Percentiles rank a stretch among this genome's conserved stretches.
Evolutionary conservation across 2,888 invertebrate species (phyloP).

Genomic region (Magallana nippona): DNA sequence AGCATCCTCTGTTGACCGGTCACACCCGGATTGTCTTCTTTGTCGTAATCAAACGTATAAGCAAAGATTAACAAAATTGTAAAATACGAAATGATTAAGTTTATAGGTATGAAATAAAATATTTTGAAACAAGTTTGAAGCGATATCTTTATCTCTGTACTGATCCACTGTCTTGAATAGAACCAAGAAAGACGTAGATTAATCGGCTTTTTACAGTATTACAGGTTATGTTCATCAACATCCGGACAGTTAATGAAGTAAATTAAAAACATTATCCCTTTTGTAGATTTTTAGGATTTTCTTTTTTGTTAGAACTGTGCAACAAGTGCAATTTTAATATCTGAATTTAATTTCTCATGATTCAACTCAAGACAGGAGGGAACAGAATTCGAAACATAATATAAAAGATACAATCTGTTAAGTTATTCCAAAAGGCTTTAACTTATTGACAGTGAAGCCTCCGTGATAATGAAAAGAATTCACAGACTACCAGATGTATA

Average conservation of each 20-base stretch:
- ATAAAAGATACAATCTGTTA: background rate
- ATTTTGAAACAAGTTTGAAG: no score
- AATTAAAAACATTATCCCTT: background rate
- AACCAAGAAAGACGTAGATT: no score
- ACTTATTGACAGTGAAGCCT: background rate
- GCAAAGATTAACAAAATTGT: no score
- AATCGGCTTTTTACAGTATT: background rate
- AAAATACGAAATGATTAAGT: no score
- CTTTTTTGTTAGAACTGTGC: background rate
- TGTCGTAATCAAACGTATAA: no score
- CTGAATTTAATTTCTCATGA: background rate
- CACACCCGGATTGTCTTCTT: no score
- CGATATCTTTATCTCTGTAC: no score
- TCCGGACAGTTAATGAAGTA: background rate
- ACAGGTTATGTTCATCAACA: background rate
- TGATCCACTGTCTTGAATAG: no score
- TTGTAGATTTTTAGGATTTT: background rate
- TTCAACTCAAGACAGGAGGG: background rate
- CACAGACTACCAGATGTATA: background rate
- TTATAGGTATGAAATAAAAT: no score
- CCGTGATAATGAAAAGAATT: slow-evolving; percentile 9
- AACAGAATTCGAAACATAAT: background rate
- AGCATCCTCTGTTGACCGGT: no score
- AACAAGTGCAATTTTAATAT: background rate
- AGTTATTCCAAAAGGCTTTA: background rate